These are phyloP conservation scores for Thalassophryne amazonica DNA, from an alignment of 2,797 vertebrate genomes.

Conservation along the genomic window DNA sequence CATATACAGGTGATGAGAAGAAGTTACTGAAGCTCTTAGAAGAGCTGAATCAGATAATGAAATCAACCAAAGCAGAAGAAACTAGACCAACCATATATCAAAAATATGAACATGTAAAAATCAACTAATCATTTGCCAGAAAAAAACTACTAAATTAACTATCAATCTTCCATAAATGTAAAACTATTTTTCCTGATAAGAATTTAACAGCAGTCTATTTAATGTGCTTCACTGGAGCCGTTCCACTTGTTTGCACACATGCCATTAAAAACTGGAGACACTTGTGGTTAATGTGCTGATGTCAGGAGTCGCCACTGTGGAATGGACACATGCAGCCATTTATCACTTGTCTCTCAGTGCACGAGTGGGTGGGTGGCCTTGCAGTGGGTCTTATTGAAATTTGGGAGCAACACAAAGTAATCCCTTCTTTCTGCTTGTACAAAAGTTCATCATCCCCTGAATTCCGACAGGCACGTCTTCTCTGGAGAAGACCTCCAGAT, in stretches of 20 bases:
- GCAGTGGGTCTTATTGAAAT: constrained; percentile 70
- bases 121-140: neutral
- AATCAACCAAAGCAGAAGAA: neutral
- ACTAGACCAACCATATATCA: constrained; percentile 1
- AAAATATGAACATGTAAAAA: neutral
- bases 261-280: constrained; percentile 16
- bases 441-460: constrained; percentile 55
- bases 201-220: constrained; percentile 2
- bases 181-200: neutral
- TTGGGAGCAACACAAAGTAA: constrained; percentile 77
- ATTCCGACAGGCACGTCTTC: constrained; percentile 33
- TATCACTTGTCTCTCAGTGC: constrained; percentile 70
- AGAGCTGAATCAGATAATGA: neutral
- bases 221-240: constrained; percentile 1
- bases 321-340: constrained; percentile 74
- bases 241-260: constrained; percentile 28
- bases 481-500: constrained; percentile 37
- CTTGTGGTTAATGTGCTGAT: constrained; percentile 37
- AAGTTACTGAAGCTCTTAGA: no score
- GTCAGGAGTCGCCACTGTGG: constrained; percentile 57
- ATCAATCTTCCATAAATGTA: neutral
- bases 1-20: no score
- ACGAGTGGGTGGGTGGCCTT: constrained; percentile 72
- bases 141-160: neutral
- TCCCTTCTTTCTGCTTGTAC: constrained; percentile 64